Evolutionary conservation across 2,113 vertebrate species (phyloP), one percentile per base, ranked within the genome.

Genomic region (Pteruthius melanotis): DNA sequence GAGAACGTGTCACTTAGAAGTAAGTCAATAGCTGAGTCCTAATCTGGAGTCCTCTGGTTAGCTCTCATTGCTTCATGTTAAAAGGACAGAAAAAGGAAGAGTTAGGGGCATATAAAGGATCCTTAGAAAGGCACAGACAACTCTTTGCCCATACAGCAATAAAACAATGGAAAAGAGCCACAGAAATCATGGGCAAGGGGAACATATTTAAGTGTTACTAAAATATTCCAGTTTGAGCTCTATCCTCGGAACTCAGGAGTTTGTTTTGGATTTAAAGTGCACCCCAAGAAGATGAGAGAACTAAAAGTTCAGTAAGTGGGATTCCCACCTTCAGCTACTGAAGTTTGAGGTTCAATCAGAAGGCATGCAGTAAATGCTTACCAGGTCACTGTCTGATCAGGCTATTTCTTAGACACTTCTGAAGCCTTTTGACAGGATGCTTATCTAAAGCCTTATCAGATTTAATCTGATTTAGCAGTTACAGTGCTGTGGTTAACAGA

Each of bases 401-500:
- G n/a, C 50, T 78, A 18, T 69, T 87, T 79, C 66, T 75, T 42
- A 65, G 35, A 70, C 19, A 16, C 57, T 80, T 76, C 79, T 42
- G 66, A 69, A 93, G 50, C 63, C 78, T 87, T 89, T 85, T 11
- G 8, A 68, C 65, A 64, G 70, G 40, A 83, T 14, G 33, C 79
- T 90, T 88, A 85, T 27, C 79, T 83, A 75, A 87, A 90, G 71
- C 54, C 30, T n/a, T n/a, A n/a, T n/a, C 44, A 37, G 23, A 83
- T 85, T 77, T 95, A 93, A 96, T 90, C 92, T 80, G 90, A 90
- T 86, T 93, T 92, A 80, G 82, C 45, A 77, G 53, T 69, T 90
- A 37, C 82, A 85, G 60, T 54, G 74, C 81, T 89, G 78, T 87
- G 77, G 69, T 88, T 93, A 94, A 90, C 81, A 65, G 78, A 84